These are phyloP conservation scores for Heterotis niloticus DNA, from an alignment of 2,113 vertebrate species.

Conservation along the genomic window DNA sequence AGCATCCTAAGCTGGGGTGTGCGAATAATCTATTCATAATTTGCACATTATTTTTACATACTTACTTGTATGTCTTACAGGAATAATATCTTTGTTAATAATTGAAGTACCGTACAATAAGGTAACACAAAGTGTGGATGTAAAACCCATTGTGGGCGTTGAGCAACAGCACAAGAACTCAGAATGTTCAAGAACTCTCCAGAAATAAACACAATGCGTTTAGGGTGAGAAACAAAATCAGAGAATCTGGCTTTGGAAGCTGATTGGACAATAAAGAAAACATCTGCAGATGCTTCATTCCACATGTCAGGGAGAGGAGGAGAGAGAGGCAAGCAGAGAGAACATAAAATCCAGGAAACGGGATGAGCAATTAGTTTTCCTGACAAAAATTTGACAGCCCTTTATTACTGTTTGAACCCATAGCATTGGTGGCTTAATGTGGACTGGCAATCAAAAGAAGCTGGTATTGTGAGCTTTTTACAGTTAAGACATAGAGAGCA, in stretches of 20 bases:
- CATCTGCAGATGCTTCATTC: slow-evolving; percentile 24
- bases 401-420: not conserved
- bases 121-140: not conserved
- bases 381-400: slow-evolving; percentile 34
- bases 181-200: slow-evolving; percentile 12
- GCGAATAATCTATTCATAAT: not conserved
- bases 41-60: not conserved
- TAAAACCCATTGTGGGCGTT: slow-evolving; percentile 3
- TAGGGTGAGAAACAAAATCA: slow-evolving; percentile 26
- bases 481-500: not conserved
- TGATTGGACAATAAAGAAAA: slow-evolving; percentile 27
- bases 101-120: not conserved
- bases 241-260: slow-evolving; percentile 35
- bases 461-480: not conserved
- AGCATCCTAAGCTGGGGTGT: not conserved
- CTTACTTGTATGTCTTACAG: not conserved
- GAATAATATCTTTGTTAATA: no score
- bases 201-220: slow-evolving; percentile 6
- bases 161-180: not conserved
- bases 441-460: not conserved
- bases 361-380: not conserved
- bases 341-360: not conserved
- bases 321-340: slow-evolving; percentile 26
- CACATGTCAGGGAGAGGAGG: slow-evolving; percentile 34
- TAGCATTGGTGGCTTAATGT: not conserved